Percentiles rank a stretch among this genome's conserved stretches.
phyloP scores from a whole-genome alignment of 2,888 invertebrate species.

The Rhodophaea formosa region DNA sequence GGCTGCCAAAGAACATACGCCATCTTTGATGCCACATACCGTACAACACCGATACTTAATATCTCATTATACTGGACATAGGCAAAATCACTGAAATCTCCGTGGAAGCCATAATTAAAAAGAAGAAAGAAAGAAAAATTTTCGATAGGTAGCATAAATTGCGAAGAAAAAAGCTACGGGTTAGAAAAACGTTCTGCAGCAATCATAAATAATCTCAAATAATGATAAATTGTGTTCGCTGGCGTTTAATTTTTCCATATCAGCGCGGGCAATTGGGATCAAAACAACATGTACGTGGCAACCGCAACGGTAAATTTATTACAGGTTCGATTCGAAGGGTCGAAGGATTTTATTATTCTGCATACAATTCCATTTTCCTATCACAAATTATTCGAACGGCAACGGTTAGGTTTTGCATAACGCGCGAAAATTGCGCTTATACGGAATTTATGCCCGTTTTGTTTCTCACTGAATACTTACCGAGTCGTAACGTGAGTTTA shows the following conservation, averaged over 20 bases:
- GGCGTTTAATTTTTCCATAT: constrained; percentile 21
- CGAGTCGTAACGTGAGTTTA: constrained; percentile 20
- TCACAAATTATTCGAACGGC: constrained; percentile 73
- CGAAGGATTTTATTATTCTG: constrained; percentile 75
- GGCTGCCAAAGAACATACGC: no score
- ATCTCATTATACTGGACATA: no score
- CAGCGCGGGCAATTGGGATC: constrained; percentile 36
- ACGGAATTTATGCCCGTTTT: constrained; percentile 52
- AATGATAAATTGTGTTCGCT: constrained; percentile 10
- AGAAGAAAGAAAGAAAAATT: no score
- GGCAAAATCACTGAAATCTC: no score
- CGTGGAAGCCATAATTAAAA: no score
- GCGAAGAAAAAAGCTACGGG: background rate
- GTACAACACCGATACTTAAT: no score
- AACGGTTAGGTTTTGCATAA: constrained; percentile 68
- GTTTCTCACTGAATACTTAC: constrained; percentile 33
- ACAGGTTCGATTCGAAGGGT: constrained; percentile 65
- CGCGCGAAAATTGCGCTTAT: constrained; percentile 65
- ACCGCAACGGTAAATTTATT: constrained; percentile 64
- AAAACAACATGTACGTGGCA: constrained; percentile 45
- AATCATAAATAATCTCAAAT: constrained; percentile 5
- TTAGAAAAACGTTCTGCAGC: constrained; percentile 1
- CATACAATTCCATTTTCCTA: constrained; percentile 77
- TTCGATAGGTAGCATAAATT: background rate
- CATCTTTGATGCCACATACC: no score